Percentiles rank a stretch among this genome's conserved stretches.
phyloP scores from a whole-genome alignment of 2,888 invertebrate genomes.

The Hemicrepidius hirtus region DNA sequence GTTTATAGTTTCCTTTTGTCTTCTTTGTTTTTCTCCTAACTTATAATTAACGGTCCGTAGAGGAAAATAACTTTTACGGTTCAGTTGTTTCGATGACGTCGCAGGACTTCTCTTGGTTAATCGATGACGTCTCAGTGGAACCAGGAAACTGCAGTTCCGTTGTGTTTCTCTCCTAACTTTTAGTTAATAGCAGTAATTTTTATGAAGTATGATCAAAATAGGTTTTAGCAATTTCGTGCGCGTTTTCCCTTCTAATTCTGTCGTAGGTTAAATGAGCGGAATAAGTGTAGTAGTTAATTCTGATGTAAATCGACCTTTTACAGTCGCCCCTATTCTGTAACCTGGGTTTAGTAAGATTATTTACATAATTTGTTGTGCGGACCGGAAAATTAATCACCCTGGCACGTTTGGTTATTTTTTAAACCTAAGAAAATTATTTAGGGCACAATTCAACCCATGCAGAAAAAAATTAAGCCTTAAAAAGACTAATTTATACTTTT shows the following conservation, averaged over 20 bases:
- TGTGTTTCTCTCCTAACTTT: background rate
- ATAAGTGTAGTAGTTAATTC: slow-evolving; percentile 6
- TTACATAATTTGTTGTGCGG: slow-evolving; percentile 7
- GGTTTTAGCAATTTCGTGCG: background rate
- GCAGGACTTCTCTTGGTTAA: background rate
- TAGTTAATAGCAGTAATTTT: background rate
- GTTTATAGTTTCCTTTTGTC: no score
- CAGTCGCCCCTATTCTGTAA: slow-evolving; percentile 7
- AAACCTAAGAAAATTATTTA: background rate
- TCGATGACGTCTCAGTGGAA: background rate
- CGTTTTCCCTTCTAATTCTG: background rate
- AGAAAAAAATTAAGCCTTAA: background rate
- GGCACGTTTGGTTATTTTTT: slow-evolving; percentile 5
- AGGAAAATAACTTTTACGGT: background rate
- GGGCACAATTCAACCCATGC: background rate
- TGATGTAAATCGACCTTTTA: slow-evolving; percentile 4
- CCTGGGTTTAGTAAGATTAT: slow-evolving; percentile 1
- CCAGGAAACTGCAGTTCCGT: background rate
- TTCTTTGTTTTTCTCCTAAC: no score
- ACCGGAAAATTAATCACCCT: slow-evolving; percentile 6
- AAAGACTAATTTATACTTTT: no score
- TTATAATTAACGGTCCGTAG: no score
- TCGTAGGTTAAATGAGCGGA: slow-evolving; percentile 3
- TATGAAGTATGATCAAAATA: background rate
- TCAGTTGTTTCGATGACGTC: background rate